Evolutionary conservation across 2,797 vertebrate species (phyloP), one percentile per base, ranked within the genome.

Genomic region (Graptemys geographica): DNA sequence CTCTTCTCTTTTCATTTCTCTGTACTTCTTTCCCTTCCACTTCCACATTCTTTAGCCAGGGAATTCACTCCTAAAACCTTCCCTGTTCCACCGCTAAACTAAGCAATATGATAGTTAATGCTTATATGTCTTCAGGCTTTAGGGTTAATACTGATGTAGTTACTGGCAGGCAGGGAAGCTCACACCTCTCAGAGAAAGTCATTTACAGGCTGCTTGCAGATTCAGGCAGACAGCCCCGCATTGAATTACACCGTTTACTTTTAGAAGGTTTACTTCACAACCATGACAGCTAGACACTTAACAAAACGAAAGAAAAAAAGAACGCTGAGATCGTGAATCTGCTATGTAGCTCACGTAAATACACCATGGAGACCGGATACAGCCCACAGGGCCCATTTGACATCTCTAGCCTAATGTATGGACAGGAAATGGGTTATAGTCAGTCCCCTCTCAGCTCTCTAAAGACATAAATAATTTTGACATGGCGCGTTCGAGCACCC

Each of bases 361-460:
- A 27, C 88, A 37, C 41, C 90, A 96, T 27, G 33, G 94, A 97
- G 89, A 89, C 89, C 94, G 94, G 96, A 94, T 3, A 79, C 49
- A 91, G 81, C 86, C 89, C 87, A 69, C 28, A 79, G 84, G 86
- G 85, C 25, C 33, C 37, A 62, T 88, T 78, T 93, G 89, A 87
- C 92, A 92, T 82, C 90, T 92, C 76, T 78, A 49, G 82, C 53
- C 87, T 83, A 23, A 16, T 95, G 53, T 62, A 93, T 4, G 79
- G 87, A 78, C 90, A 94, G 96, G 96, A 96, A 97, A 96, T 80
- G 80, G 80, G 72, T 95, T 96, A 88, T 94, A 92, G 74, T 86
- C 76, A 89, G 83, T 41, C 76, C 31, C 79, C 55, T 78, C 95
- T 92, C 92, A 87, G 65, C 92, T 88, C 89, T 96, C 94, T 5